Percentiles rank a stretch among this genome's conserved stretches.
These are phyloP conservation scores for Tenthredo scrophulariae DNA, from an alignment of 2,888 invertebrate species.

Conservation along the genomic window DNA sequence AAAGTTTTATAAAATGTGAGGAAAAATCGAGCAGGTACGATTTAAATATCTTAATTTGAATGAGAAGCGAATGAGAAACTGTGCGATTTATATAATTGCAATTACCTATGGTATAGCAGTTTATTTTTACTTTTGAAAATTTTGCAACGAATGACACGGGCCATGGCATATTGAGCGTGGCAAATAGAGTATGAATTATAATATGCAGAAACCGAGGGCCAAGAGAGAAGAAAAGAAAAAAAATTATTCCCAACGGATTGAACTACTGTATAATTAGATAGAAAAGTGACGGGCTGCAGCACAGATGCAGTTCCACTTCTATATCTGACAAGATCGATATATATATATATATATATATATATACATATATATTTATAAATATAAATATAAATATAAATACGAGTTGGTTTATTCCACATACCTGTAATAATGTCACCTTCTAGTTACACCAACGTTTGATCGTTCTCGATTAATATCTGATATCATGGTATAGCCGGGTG, in stretches of 20 bases:
- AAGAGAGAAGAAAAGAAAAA: background rate
- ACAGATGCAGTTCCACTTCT: constrained; percentile 11
- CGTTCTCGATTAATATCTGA: constrained; percentile 24
- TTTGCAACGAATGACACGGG: background rate
- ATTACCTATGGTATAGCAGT: background rate
- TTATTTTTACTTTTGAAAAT: background rate
- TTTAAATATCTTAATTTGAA: too few relatives aligned
- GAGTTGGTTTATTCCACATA: constrained; percentile 32
- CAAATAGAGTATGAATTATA: constrained; percentile 3
- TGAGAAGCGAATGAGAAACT: too few relatives aligned
- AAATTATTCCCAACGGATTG: background rate
- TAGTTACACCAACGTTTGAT: constrained; percentile 34
- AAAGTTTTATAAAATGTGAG: too few relatives aligned
- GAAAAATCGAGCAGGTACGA: too few relatives aligned
- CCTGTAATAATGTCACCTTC: constrained; percentile 52
- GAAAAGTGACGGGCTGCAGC: constrained; percentile 27
- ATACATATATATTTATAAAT: background rate
- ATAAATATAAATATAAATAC: constrained; percentile 22
- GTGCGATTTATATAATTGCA: background rate
- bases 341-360: background rate
- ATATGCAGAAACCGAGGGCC: background rate
- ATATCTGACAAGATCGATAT: background rate
- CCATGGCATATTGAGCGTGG: background rate
- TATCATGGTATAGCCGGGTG: background rate
- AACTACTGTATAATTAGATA: constrained; percentile 1